phyloP scores from a whole-genome alignment of 2,797 vertebrate genomes.

The Fistularia commersonii region DNA sequence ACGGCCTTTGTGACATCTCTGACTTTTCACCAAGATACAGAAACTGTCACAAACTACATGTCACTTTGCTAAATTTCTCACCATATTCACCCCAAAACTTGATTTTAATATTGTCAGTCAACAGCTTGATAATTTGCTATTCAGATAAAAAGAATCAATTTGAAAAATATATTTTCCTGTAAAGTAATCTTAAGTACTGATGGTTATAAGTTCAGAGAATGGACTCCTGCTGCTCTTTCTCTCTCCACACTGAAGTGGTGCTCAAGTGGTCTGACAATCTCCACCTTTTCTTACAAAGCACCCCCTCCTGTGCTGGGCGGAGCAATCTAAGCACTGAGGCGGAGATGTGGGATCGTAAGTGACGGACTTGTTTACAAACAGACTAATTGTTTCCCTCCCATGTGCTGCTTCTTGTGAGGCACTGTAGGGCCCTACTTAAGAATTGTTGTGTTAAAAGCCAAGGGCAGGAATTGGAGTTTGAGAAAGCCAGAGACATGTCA shows the following conservation, averaged over 20 bases:
- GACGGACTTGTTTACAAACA: constrained; percentile 68
- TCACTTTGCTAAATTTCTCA: constrained; percentile 4
- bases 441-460: constrained; percentile 35
- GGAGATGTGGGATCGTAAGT: constrained; percentile 45
- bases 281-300: constrained; percentile 64
- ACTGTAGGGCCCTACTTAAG: constrained; percentile 37
- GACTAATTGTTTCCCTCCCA: constrained; percentile 64
- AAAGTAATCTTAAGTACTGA: constrained; percentile 16
- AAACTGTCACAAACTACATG: constrained; percentile 16
- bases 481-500: constrained; percentile 27
- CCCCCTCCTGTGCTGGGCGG: constrained; percentile 62
- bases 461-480: constrained; percentile 30
- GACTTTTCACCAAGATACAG: constrained; percentile 36
- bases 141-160: background rate
- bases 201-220: constrained; percentile 21
- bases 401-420: constrained; percentile 47
- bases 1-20: constrained; percentile 28
- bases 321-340: constrained; percentile 50
- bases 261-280: constrained; percentile 67
- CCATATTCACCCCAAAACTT: constrained; percentile 20
- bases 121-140: background rate
- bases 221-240: constrained; percentile 22
- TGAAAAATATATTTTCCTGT: constrained; percentile 1
- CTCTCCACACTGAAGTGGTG: constrained; percentile 59
- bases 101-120: constrained; percentile 7